A percentile compares a stretch with the other conserved stretches of the same genome.
phyloP scores from a whole-genome alignment of 2,113 vertebrate genomes.

The Trichomycterus rosablanca region DNA sequence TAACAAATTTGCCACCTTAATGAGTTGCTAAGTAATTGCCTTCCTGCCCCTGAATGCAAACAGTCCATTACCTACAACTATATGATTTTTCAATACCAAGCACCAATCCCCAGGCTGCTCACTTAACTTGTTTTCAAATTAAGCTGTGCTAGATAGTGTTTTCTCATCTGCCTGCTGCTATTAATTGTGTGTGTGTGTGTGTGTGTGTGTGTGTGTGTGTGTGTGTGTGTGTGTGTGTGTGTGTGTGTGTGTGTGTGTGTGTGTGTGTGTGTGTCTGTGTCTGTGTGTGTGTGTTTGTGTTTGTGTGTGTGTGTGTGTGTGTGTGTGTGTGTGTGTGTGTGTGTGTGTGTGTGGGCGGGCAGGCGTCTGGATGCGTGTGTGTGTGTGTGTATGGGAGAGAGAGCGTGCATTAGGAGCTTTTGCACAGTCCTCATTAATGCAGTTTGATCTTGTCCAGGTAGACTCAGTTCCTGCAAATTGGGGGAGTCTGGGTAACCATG shows the following conservation, averaged over 20 bases:
- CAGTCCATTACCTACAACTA: constrained; percentile 57
- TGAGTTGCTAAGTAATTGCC: constrained; percentile 59
- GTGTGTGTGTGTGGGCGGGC: constrained; percentile 3
- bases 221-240: too few species aligned
- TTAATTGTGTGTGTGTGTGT: constrained; percentile 24
- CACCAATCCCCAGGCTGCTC: constrained; percentile 43
- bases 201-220: constrained; percentile 1
- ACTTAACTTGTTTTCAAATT: constrained; percentile 44
- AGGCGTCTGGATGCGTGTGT: too few species aligned
- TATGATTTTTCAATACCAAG: constrained; percentile 51
- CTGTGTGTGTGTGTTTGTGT: too few species aligned
- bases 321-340: constrained; percentile 19
- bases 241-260: too few species aligned
- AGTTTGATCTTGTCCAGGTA: constrained; percentile 37
- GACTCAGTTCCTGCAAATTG: constrained; percentile 26
- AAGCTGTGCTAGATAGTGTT: constrained; percentile 34
- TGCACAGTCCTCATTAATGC: constrained; percentile 38
- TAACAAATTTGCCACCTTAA: constrained; percentile 58
- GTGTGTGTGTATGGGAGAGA: background rate
- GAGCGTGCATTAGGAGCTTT: constrained; percentile 13
- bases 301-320: constrained; percentile 25
- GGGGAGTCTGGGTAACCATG: constrained; percentile 9
- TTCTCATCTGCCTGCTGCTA: constrained; percentile 27
- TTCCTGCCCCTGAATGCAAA: constrained; percentile 56
- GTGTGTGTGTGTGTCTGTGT: background rate